Conservation (phyloP, 2,797 vertebrate genomes). For the Pseudochaenichthys georgianus region DNA sequence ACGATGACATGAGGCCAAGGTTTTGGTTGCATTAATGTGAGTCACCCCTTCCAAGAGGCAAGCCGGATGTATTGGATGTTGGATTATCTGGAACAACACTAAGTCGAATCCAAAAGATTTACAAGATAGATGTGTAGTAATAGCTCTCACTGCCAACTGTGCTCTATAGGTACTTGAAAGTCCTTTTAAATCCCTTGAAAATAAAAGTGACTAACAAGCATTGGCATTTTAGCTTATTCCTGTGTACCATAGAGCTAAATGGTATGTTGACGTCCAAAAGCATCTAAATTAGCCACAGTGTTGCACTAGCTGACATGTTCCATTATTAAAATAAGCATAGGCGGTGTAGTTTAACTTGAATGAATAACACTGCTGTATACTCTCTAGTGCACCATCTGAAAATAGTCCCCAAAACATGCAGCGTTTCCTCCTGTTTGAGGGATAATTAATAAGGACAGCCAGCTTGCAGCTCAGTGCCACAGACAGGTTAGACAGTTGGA, state of each 20-base stretch:
- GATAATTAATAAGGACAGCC: background rate
- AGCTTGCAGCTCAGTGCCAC: background rate
- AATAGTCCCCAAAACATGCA: background rate
- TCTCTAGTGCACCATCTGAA: background rate
- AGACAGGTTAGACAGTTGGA: background rate
- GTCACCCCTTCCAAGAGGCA: background rate
- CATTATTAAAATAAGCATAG: conserved; percentile 7
- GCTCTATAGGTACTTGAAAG: background rate
- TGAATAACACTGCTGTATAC: background rate
- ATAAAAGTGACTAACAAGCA: background rate
- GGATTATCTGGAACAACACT: conserved; percentile 1
- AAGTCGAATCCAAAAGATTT: background rate
- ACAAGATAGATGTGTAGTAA: background rate
- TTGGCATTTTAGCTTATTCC: background rate
- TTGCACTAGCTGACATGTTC: conserved; percentile 14
- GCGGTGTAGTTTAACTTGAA: background rate
- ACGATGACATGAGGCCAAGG: too few species aligned
- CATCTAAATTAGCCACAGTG: conserved; percentile 7
- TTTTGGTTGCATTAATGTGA: background rate
- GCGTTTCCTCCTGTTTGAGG: background rate
- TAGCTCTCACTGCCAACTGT: background rate
- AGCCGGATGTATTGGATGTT: background rate
- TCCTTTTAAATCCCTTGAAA: background rate
- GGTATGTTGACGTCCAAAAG: conserved; percentile 20
- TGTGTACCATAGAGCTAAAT: background rate